Percentiles rank a stretch among this genome's conserved stretches.
These are phyloP conservation scores for Aspidoscelis tigris DNA, from an alignment of 2,113 vertebrate species.

Conservation along the genomic window DNA sequence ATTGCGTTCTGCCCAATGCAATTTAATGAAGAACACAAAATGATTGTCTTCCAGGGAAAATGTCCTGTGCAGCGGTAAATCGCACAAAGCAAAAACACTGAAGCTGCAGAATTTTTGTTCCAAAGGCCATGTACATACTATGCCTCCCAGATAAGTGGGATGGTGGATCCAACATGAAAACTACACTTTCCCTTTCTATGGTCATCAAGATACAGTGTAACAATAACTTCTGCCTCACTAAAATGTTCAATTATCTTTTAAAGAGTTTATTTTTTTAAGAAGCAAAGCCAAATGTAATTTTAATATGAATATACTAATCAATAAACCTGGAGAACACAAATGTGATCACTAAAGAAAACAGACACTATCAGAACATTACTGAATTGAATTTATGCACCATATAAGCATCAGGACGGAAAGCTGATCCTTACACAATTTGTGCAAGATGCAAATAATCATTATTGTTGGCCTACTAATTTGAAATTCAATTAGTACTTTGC, in stretches of 20 bases:
- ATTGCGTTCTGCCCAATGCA: too few species aligned
- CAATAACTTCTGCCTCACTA: background rate
- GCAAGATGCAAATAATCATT: background rate
- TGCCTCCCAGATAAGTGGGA: too few species aligned
- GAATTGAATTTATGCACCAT: background rate
- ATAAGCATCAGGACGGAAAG: too few species aligned
- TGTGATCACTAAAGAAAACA: background rate
- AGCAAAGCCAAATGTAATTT: background rate
- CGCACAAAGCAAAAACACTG: too few species aligned
- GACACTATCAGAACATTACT: background rate
- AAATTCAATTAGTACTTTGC: background rate
- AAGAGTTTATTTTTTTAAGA: background rate
- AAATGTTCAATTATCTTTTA: constrained; percentile 5
- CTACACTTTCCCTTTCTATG: too few species aligned
- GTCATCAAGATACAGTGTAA: too few species aligned
- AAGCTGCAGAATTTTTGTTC: too few species aligned
- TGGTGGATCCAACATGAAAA: too few species aligned
- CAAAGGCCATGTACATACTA: too few species aligned
- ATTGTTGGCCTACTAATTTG: background rate
- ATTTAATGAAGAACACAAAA: too few species aligned
- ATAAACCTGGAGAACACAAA: background rate
- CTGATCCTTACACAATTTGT: background rate
- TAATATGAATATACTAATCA: constrained; percentile 20
- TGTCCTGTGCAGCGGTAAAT: too few species aligned
- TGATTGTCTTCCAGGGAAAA: too few species aligned